Conservation (phyloP, 2,113 vertebrate species). For the Tringa solitaria region DNA sequence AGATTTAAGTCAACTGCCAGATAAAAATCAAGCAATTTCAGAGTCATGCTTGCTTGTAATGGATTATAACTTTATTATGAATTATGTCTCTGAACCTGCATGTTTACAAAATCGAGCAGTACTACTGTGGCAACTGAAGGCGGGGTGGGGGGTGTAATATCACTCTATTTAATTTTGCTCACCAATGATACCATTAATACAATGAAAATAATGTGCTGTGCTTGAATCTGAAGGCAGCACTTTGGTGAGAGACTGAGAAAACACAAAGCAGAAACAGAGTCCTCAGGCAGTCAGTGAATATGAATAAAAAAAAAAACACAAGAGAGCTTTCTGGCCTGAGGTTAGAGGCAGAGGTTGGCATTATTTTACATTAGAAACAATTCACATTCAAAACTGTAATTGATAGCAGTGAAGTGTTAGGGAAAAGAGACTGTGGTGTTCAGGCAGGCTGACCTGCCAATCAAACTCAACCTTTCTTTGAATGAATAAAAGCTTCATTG, state of each 20-base stretch:
- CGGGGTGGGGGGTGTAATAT: neutral
- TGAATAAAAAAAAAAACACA: conserved; percentile 53
- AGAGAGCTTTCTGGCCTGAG: conserved; percentile 78
- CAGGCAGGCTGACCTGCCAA: conserved; percentile 81
- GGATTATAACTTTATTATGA: conserved; percentile 67
- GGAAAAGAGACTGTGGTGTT: conserved; percentile 70
- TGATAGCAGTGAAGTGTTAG: conserved; percentile 83
- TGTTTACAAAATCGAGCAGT: neutral
- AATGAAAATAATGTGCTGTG: conserved; percentile 62
- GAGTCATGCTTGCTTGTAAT: conserved; percentile 63
- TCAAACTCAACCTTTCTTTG: conserved; percentile 82
- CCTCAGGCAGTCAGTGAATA: conserved; percentile 46
- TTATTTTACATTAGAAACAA: conserved; percentile 89
- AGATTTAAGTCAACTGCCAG: conserved; percentile 72
- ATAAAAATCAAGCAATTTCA: conserved; percentile 69
- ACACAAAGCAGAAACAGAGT: conserved; percentile 56
- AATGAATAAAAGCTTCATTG: conserved; percentile 83
- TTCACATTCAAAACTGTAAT: conserved; percentile 89
- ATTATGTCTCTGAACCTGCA: conserved; percentile 28
- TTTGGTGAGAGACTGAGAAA: conserved; percentile 60
- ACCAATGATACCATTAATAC: conserved; percentile 56
- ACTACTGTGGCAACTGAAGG: neutral
- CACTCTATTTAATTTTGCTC: conserved; percentile 60
- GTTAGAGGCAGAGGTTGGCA: conserved; percentile 80
- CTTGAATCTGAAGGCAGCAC: conserved; percentile 40